Conservation (phyloP, 2,797 vertebrate genomes). For the Hemitrygon akajei region DNA sequence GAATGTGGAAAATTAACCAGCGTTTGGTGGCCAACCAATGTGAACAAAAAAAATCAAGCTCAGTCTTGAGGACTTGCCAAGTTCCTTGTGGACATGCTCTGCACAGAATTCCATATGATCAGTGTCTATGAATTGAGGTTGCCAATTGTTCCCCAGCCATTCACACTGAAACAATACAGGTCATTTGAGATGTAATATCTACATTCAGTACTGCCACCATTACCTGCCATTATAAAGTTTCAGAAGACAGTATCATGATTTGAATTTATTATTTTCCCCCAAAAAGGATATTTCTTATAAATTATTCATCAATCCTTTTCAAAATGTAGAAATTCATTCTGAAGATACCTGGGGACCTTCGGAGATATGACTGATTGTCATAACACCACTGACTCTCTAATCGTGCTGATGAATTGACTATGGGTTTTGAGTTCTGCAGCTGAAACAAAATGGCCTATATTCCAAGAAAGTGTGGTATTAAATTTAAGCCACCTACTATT, state of each 20-base stretch:
- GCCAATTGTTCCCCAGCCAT: background rate
- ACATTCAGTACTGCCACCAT: background rate
- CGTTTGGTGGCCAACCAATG: background rate
- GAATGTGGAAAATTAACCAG: too few relatives aligned
- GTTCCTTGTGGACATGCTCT: background rate
- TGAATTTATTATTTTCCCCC: background rate
- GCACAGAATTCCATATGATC: background rate
- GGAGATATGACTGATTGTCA: background rate
- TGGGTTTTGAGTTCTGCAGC: background rate
- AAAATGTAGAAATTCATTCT: background rate
- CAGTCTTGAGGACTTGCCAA: background rate
- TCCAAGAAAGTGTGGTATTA: conserved; percentile 78
- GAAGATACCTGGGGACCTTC: background rate
- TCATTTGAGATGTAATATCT: background rate
- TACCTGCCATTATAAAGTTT: background rate
- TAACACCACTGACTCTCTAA: background rate
- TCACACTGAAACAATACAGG: background rate
- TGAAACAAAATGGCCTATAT: conserved; percentile 57
- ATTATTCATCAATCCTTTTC: background rate
- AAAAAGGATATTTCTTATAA: background rate
- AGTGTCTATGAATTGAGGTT: background rate
- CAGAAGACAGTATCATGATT: background rate
- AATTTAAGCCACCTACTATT: conserved; percentile 76
- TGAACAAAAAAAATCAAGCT: background rate
- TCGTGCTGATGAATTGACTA: background rate